Evolutionary conservation across 2,797 vertebrate genomes (phyloP), one percentile per base, ranked within the genome.

Genomic region (Phrynocephalus forsythii): DNA sequence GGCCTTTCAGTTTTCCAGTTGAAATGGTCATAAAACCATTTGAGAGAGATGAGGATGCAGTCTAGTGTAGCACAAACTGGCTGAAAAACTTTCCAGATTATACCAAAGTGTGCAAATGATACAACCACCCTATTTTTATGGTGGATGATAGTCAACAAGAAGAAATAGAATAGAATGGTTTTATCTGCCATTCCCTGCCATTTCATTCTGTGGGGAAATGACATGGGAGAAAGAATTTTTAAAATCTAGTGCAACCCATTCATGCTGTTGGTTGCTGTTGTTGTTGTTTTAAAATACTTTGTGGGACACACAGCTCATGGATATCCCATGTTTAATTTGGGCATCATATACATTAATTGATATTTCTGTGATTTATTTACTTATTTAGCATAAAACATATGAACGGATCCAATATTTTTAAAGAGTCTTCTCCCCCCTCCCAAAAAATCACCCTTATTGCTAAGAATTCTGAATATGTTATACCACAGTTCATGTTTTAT

Each of bases 321-420:
- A 15, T 13, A 15, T 67, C 30, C 5, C 20, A n/a, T n/a, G n/a
- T 79, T 79, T 56, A 66, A 1, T 26, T 71, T 87, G 85, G 50
- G 30, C 69, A 80, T 84, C 73, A 0, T 48, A 83, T 5, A 28
- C 63, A 83, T 28, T 44, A 89, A 86, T 69, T 50, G 73, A 89
- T 30, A 76, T 84, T 72, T 69, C 73, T 30, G 63, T 81, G 66
- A 56, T 24, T 50, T 0, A 0, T 16, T 84, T 87, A 56, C 20
- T 50, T 0, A 0, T 16, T 84, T 87, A 75, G 72, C 91, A 82
- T 66, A 73, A 69, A 84, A 78, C 33, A 89, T 24, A 16, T 30
- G 20, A 79, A 87, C 69, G 9, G 30, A 71, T 20, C 9, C 69
- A 63, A 4, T 30, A 82, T 83, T n/a, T 80, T 83, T 22, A 26